Conservation (phyloP, 1,140 invertebrate species). For the Drosophila sechellia region DNA sequence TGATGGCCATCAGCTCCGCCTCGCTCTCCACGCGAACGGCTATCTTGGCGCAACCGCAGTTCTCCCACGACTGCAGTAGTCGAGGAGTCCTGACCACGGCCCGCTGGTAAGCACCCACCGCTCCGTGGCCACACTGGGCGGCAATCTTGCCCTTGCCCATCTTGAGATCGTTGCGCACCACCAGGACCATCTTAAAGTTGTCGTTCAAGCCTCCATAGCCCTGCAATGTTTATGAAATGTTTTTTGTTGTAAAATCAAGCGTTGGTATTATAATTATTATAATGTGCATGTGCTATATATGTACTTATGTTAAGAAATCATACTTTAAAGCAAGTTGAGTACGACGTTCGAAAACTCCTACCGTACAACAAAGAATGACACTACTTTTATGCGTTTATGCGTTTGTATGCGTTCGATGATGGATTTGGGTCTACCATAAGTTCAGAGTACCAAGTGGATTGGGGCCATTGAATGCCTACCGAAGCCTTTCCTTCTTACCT, state of each 20-base stretch:
- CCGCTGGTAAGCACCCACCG: slow-evolving; percentile 91
- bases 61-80: slow-evolving; percentile 90
- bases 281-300: no score
- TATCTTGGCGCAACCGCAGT: slow-evolving; percentile 92
- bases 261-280: no score
- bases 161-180: slow-evolving; percentile 94
- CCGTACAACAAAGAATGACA: not conserved
- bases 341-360: no score
- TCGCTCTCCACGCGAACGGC: slow-evolving; percentile 90
- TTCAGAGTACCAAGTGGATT: not conserved
- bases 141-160: slow-evolving; percentile 98
- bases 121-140: slow-evolving; percentile 96
- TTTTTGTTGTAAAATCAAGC: no score
- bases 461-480: not conserved
- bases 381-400: no score
- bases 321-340: no score
- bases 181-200: slow-evolving; percentile 92
- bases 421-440: not conserved
- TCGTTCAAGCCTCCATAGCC: slow-evolving; percentile 80
- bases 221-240: slow-evolving; percentile 15
- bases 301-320: no score
- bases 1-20: slow-evolving; percentile 88
- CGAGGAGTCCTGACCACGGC: slow-evolving; percentile 87
- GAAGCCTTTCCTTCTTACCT: slow-evolving; percentile 25
- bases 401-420: slow-evolving; percentile 1